Evolutionary conservation across 2,888 invertebrate genomes (phyloP), one percentile per base, ranked within the genome.

Genomic region (Tolmerus cingulatus): DNA sequence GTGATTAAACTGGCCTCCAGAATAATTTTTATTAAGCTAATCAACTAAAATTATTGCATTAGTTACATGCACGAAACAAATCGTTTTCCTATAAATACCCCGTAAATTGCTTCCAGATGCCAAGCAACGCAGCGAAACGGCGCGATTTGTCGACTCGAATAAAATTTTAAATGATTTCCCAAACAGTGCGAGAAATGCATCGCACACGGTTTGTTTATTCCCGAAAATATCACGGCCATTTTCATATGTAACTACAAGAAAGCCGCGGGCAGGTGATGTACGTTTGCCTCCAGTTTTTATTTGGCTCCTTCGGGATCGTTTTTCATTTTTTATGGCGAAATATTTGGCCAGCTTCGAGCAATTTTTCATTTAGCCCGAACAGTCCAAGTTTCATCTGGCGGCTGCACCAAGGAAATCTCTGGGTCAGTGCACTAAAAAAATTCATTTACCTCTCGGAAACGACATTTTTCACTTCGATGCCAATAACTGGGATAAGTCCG

Each of bases 351-450:
- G 78, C 43, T 40, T 14, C 43, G 40, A 12, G 40, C 37, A n/a
- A 78, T 40, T 78, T 78, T 78, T 78, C 78, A 78, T 78, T 78
- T 78, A 19, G 40, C 23, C 12, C 12, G 78, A 40, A n/a, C 78
- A 27, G 23, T 78, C 43, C 43, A 43, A 43, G 43, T 40, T 40
- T 78, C 78, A 78, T 78, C 78, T 78, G 78, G 78, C 23, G 37
- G 40, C 78, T 23, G 19, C 34, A 40, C 43, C 37, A 78, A 40
- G 78, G 40, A 78, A 78, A 78, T 78, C 37, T 43, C 40, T 78
- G n/a, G 78, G 78, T 78, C 78, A 78, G 78, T 78, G 37, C 78
- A 78, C 78, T 40, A 78, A 78, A 78, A 78, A 78, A 78, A 78
- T 40, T 78, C 78, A 78, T 78, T 78, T 78, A 78, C 78, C 78